Evolutionary conservation across 2,113 vertebrate species (phyloP).

Genomic region (Megaptera novaeangliae): DNA sequence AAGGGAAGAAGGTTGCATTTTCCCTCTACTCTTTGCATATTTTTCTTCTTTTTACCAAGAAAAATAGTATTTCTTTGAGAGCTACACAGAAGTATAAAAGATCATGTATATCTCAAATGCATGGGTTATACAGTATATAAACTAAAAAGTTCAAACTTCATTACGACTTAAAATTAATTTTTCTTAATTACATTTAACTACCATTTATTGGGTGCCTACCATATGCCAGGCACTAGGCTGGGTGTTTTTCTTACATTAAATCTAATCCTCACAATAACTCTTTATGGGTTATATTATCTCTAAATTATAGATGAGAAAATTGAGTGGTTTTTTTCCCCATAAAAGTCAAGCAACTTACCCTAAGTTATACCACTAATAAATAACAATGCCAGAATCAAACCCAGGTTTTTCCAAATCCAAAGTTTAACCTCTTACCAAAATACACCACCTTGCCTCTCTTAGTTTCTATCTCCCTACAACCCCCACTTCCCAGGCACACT

Average conservation of each 20-base stretch:
- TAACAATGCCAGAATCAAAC: not conserved
- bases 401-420: not conserved
- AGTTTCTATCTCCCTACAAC: not conserved
- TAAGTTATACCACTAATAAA: not conserved
- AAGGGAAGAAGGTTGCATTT: not conserved
- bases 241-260: slow-evolving; percentile 9
- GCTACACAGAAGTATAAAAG: not conserved
- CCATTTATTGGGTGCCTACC: not conserved
- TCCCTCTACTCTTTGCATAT: not conserved
- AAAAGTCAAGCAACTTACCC: slow-evolving; percentile 23
- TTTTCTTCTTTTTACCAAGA: slow-evolving; percentile 29
- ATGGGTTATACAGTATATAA: not conserved
- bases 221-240: not conserved
- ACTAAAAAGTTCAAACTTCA: slow-evolving; percentile 32
- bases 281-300: not conserved
- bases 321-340: not conserved
- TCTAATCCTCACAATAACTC: not conserved
- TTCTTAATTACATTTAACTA: slow-evolving; percentile 25
- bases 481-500: not conserved
- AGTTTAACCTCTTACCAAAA: slow-evolving; percentile 30
- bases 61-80: slow-evolving; percentile 25
- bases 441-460: not conserved
- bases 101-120: not conserved
- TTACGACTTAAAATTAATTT: slow-evolving; percentile 16
- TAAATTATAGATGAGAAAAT: slow-evolving; percentile 2